A percentile compares a stretch with the other conserved stretches of the same genome.
These are phyloP conservation scores for Prionchulus punctatus DNA, from an alignment of 2,888 invertebrate species.

Conservation along the genomic window DNA sequence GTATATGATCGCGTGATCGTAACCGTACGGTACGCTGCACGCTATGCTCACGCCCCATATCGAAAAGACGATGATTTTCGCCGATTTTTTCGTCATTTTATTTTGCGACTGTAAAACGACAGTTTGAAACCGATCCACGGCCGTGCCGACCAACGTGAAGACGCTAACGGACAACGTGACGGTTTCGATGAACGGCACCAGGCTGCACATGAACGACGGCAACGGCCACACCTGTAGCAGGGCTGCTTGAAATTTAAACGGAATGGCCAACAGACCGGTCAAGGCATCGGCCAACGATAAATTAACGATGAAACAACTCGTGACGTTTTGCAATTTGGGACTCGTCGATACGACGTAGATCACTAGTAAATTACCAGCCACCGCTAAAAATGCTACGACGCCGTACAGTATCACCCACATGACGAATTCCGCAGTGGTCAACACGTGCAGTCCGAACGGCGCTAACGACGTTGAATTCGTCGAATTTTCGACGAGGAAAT, in stretches of 20 bases:
- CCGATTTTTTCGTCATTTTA: conserved; percentile 26
- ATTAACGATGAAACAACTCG: conserved; percentile 70
- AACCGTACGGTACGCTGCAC: conserved; percentile 21
- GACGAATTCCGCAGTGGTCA: conserved; percentile 54
- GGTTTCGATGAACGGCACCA: conserved; percentile 68
- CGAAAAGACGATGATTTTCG: conserved; percentile 16
- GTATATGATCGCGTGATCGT: conserved; percentile 8
- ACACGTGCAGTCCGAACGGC: no score
- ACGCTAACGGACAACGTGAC: conserved; percentile 71
- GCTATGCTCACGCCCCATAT: conserved; percentile 15
- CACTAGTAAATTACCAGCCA: conserved; percentile 65
- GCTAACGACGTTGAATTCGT: no score
- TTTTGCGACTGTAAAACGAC: conserved; percentile 44
- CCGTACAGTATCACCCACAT: conserved; percentile 62
- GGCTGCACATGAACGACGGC: conserved; percentile 66
- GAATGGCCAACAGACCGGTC: conserved; percentile 53
- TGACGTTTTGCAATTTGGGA: conserved; percentile 58
- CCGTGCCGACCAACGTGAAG: conserved; percentile 66
- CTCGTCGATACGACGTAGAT: conserved; percentile 63
- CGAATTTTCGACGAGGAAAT: no score
- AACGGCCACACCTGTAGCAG: conserved; percentile 65
- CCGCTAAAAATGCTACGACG: conserved; percentile 59
- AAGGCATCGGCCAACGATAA: conserved; percentile 55
- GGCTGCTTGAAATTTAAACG: conserved; percentile 76
- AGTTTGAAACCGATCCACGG: conserved; percentile 57